phyloP scores from a whole-genome alignment of 2,888 invertebrate genomes.

The Xestia rhomboidea region DNA sequence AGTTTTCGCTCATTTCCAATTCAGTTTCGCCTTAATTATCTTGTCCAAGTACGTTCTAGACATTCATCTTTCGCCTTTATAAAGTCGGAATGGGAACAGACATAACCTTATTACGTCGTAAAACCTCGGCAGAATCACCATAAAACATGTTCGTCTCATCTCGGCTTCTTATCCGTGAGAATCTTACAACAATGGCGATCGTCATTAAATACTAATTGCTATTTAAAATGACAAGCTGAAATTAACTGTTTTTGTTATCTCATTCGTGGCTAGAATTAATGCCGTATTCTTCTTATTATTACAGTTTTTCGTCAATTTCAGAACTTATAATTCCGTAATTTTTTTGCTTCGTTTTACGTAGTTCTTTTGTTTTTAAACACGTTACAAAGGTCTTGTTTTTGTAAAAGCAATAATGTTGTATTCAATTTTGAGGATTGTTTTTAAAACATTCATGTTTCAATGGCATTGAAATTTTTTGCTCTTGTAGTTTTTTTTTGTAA shows the following conservation, averaged over 20 bases:
- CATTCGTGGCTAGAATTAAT: conserved; percentile 61
- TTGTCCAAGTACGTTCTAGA: conserved; percentile 38
- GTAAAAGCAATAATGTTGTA: conserved; percentile 61
- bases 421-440: conserved; percentile 54
- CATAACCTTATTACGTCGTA: conserved; percentile 70
- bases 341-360: conserved; percentile 49
- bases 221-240: conserved; percentile 76
- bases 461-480: conserved; percentile 41
- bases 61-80: conserved; percentile 55
- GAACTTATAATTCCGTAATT: conserved; percentile 24
- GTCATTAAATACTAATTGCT: conserved; percentile 76
- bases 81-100: conserved; percentile 54
- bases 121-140: conserved; percentile 63
- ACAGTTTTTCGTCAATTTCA: conserved; percentile 34
- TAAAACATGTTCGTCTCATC: conserved; percentile 66
- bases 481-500: conserved; percentile 29
- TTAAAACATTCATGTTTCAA: conserved; percentile 49
- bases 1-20: conserved; percentile 36
- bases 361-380: conserved; percentile 58
- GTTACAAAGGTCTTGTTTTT: conserved; percentile 60
- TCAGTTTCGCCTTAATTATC: conserved; percentile 45
- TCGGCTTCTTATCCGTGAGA: conserved; percentile 75
- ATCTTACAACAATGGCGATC: conserved; percentile 75
- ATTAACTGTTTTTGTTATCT: conserved; percentile 74
- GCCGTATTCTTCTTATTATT: conserved; percentile 53